Percentiles rank a stretch among this genome's conserved stretches.
Conservation (phyloP, 2,113 vertebrate genomes). For the Falcunculus frontatus region DNA sequence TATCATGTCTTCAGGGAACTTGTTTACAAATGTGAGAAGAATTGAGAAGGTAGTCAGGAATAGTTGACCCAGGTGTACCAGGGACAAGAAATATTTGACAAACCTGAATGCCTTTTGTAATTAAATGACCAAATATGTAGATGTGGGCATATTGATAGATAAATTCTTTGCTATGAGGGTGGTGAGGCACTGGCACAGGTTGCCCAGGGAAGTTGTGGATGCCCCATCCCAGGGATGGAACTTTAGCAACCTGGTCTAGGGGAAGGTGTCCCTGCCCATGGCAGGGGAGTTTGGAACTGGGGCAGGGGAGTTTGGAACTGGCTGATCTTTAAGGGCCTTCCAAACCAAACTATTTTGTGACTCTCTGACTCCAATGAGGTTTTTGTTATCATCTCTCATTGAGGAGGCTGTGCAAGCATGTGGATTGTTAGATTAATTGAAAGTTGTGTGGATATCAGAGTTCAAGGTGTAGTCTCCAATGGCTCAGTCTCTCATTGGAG, state of each 20-base stretch:
- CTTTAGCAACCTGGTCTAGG: neutral
- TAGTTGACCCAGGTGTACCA: neutral
- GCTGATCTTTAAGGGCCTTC: neutral
- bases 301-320: neutral
- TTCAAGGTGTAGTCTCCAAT: neutral
- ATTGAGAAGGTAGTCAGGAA: neutral
- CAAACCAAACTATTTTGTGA: neutral
- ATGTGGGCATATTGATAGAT: neutral
- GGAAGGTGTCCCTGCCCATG: neutral
- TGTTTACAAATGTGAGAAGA: neutral
- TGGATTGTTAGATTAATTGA: neutral
- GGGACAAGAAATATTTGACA: neutral
- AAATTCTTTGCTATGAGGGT: neutral
- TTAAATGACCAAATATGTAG: neutral
- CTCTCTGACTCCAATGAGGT: neutral
- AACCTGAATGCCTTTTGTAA: neutral
- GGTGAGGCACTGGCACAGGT: neutral
- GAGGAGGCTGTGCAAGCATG: neutral
- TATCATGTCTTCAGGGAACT: neutral
- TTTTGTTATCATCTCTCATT: neutral
- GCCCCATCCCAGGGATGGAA: neutral
- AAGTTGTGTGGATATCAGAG: accelerated
- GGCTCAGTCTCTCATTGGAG: neutral
- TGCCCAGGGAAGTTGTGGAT: neutral
- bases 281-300: neutral